These are phyloP conservation scores for Tragelaphus buxtoni DNA, from an alignment of 2,113 vertebrate genomes.

Conservation along the genomic window DNA sequence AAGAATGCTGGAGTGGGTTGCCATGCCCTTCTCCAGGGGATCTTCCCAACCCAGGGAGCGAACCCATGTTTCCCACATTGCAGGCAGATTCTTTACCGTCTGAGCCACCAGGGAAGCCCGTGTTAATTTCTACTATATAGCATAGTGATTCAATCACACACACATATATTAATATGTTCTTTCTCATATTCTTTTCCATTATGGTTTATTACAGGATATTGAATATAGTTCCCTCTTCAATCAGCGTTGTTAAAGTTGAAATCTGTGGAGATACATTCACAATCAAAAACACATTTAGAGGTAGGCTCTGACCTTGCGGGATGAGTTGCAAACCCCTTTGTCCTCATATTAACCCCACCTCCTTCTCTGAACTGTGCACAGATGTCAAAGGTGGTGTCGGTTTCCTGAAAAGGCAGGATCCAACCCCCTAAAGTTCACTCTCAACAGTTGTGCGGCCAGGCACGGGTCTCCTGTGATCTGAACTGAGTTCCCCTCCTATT, in stretches of 20 bases:
- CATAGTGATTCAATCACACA: not conserved
- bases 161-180: not conserved
- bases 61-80: not conserved
- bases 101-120: not conserved
- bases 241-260: not conserved
- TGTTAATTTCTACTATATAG: not conserved
- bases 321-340: not conserved
- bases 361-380: not conserved
- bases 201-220: not conserved
- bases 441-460: not conserved
- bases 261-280: not conserved
- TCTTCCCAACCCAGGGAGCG: not conserved
- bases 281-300: not conserved
- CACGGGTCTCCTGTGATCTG: not conserved
- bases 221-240: not conserved
- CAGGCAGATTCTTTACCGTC: not conserved
- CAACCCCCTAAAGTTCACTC: accelerated
- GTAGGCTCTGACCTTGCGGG: not conserved
- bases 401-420: not conserved
- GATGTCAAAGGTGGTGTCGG: not conserved
- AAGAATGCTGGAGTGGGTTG: not conserved
- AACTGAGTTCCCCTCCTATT: not conserved
- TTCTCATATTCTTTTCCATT: not conserved
- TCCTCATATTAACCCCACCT: not conserved
- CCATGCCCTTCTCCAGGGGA: not conserved